A percentile compares a stretch with the other conserved stretches of the same genome.
Conservation (phyloP, 2,888 invertebrate genomes). For the Athripsodes cinereus region DNA sequence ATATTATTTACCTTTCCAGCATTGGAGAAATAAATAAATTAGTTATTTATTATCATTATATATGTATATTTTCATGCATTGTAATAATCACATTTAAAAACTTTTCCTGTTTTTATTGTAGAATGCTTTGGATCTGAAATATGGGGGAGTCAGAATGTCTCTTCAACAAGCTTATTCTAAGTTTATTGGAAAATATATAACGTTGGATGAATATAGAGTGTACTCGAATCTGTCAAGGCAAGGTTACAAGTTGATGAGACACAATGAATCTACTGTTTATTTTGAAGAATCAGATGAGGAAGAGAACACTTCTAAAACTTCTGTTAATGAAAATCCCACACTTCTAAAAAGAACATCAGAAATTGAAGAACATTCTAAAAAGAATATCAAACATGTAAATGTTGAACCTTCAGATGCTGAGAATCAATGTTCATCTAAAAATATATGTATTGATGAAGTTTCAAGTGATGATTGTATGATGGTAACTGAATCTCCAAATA, state of each 20-base stretch:
- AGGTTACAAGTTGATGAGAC: slow-evolving; percentile 53
- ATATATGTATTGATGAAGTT: too few relatives aligned
- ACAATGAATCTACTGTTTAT: slow-evolving; percentile 30
- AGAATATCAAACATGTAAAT: too few relatives aligned
- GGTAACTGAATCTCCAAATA: neutral
- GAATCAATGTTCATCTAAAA: neutral
- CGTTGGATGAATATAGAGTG: slow-evolving; percentile 51
- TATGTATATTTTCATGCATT: too few relatives aligned
- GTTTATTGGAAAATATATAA: slow-evolving; percentile 38
- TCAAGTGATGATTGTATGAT: slow-evolving; percentile 21
- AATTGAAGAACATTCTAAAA: too few relatives aligned
- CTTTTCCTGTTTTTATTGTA: slow-evolving; percentile 35
- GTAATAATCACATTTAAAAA: neutral
- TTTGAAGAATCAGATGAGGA: slow-evolving; percentile 12
- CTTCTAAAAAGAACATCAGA: neutral
- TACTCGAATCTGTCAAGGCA: slow-evolving; percentile 52
- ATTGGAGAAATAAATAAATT: too few relatives aligned
- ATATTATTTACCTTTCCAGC: too few relatives aligned
- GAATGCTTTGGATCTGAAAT: slow-evolving; percentile 56
- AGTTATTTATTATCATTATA: too few relatives aligned
- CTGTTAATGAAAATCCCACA: neutral
- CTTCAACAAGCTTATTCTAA: slow-evolving; percentile 60
- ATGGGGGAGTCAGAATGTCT: slow-evolving; percentile 53
- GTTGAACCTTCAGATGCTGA: neutral
- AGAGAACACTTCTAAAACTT: too few relatives aligned